These are phyloP conservation scores for Brachionichthys hirsutus DNA, from an alignment of 2,113 vertebrate species.

Conservation along the genomic window DNA sequence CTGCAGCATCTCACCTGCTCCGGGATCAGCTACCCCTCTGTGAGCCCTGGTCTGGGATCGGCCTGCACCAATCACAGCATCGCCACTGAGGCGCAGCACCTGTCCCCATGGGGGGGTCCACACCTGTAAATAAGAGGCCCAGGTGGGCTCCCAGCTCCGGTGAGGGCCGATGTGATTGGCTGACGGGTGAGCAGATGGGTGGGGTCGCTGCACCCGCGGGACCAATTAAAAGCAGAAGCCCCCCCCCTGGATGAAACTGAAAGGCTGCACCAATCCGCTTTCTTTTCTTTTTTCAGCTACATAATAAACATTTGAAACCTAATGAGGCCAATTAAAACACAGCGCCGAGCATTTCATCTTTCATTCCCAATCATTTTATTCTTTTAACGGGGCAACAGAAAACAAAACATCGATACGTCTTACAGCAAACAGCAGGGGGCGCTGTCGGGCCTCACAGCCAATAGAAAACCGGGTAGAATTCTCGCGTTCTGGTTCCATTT, in stretches of 20 bases:
- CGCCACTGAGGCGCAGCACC: background rate
- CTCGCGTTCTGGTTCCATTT: too few relatives aligned
- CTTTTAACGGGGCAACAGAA: background rate
- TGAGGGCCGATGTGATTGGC: conserved; percentile 49
- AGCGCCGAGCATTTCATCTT: too few relatives aligned
- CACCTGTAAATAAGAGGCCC: conserved; percentile 59
- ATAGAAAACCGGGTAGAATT: too few relatives aligned
- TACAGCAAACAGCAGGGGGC: conserved; percentile 10
- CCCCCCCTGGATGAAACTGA: background rate
- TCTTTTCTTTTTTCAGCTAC: too few relatives aligned
- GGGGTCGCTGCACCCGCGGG: conserved; percentile 28
- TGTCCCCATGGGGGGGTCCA: conserved; percentile 20
- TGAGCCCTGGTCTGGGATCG: background rate
- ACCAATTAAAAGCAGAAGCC: conserved; percentile 64
- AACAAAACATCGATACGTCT: background rate
- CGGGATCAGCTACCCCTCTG: conserved; percentile 15
- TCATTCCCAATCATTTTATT: conserved; percentile 20
- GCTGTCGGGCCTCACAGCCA: background rate
- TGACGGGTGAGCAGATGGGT: conserved; percentile 21
- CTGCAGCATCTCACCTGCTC: conserved; percentile 18
- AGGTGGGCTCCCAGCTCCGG: conserved; percentile 28
- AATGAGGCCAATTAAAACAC: too few relatives aligned
- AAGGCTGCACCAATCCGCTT: background rate
- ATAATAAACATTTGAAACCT: too few relatives aligned
- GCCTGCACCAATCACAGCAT: conserved; percentile 13